Evolutionary conservation across 2,113 vertebrate species (phyloP), one percentile per base, ranked within the genome.

Genomic region (Oryzias melastigma): DNA sequence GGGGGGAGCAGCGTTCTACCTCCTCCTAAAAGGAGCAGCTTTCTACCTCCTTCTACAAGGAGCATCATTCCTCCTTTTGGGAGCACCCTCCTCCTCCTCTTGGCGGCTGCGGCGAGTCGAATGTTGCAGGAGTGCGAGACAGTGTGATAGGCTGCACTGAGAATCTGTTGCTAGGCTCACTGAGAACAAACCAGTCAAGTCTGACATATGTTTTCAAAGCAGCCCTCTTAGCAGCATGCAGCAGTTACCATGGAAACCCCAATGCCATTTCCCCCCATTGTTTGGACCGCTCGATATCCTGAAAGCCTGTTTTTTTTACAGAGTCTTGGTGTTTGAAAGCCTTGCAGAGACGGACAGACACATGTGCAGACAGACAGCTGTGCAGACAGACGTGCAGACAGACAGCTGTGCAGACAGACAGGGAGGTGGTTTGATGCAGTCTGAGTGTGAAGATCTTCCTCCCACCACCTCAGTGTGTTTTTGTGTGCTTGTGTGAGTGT

Each of bases 151-250:
- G 83, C 80, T 84, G 77, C 71, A 20, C 75, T 15, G 54, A 78
- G 73, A 85, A 82, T 85, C 81, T 90, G 89, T 90, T 92, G 88
- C 90, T 89, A 91, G 87, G 89, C 82, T 86, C 86, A 73, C 68
- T 77, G 81, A 72, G 83, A 85, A 85, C 87, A 87, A 76, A 83
- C 84, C 86, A 90, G 83, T 90, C 87, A 88, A 89, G 84, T 85
- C 86, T 84, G 86, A 89, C 89, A 90, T 89, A 90, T 87, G 87
- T 85, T 92, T 87, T 87, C 83, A 88, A 88, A 90, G 87, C 89
- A 81, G 77, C 74, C 64, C 86, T 85, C 84, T 87, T 86, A 85
- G 84, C 87, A 88, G 86, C 91, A 85, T 85, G 86, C 85, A 73
- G 76, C 86, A 85, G 91, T 92, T 87, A 81, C 90, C 87, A 90